These are phyloP conservation scores for Trichopoda pennipes DNA, from an alignment of 2,888 invertebrate genomes.

Conservation along the genomic window DNA sequence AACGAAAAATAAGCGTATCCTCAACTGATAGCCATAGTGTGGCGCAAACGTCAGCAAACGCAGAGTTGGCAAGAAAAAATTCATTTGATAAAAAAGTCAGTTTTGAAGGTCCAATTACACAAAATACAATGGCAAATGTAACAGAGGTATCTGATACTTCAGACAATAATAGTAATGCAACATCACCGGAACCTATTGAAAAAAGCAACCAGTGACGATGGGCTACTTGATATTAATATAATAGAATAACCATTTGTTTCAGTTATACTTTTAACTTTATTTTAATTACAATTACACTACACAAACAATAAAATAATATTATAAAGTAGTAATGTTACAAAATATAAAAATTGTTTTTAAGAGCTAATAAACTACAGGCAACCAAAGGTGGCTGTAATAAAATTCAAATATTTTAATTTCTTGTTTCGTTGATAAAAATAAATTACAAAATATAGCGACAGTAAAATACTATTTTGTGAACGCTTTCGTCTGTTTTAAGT, in stretches of 20 bases:
- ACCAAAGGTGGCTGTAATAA: neutral
- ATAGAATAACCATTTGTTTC: constrained; percentile 21
- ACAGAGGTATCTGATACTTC: constrained; percentile 69
- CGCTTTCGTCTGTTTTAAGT: neutral
- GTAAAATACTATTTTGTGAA: neutral
- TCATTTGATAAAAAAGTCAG: constrained; percentile 72
- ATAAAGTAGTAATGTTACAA: constrained; percentile 29
- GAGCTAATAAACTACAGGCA: neutral
- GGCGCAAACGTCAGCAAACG: constrained; percentile 38
- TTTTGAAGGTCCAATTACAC: constrained; percentile 67
- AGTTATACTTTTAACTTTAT: constrained; percentile 29
- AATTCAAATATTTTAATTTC: neutral
- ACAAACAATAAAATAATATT: constrained; percentile 54
- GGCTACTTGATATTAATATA: neutral
- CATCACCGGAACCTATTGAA: constrained; percentile 63
- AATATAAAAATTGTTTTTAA: neutral
- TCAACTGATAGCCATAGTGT: constrained; percentile 70
- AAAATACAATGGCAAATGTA: constrained; percentile 68
- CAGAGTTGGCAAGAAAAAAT: constrained; percentile 45
- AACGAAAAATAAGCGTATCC: constrained; percentile 76
- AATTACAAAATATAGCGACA: neutral
- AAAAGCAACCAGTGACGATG: neutral
- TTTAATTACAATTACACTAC: constrained; percentile 51
- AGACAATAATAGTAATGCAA: constrained; percentile 54
- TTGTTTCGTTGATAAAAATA: neutral